Base-by-base conservation (phyloP, 1,140 invertebrate species). In the Hypothenemus hampei region DNA sequence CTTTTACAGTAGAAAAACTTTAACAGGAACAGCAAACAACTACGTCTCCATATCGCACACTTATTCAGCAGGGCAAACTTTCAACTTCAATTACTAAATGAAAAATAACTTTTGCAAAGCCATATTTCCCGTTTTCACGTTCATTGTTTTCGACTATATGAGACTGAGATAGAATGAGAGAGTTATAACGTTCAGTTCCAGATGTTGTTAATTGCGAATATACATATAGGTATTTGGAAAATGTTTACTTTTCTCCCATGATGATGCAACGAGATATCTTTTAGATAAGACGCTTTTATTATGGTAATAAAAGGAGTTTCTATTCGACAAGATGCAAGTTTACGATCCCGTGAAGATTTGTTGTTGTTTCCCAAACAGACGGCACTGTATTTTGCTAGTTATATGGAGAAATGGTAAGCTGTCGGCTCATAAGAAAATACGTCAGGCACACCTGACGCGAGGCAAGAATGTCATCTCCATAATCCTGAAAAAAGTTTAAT, bases 381-480 rank as follows among this genome's bases (percentile, higher is more conserved):
- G 13, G 26, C 26, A 31, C 26, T n/a, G n/a, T n/a, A n/a, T n/a
- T n/a, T 31, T 13, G 26, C 13, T 31, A 41, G 39, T 20, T 21
- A 29, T 29, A 11, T 13, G 31, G n/a, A 19, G 16, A 24, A 24
- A 8, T 45, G n/a, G 43, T 31, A 31, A 45, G 18, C 15, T 45
- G 43, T 45, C 43, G 16, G 24, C 22, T 29, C 8, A 18, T 26
- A 31, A 45, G 19, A 18, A 20, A 45, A 45, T 45, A 45, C 26
- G 43, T 45, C 43, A 24, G n/a, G 20, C n/a, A 29, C 43, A 45
- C 43, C 43, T 45, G 43, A 45, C 6, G 19, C 43, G 22, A 45
- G 24, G 24, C 19, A 16, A 29, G 31, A 45, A 45, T 16, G 31
- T 6, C 43, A 45, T 10, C 43, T 45, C 18, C 43, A 29, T 26